Conservation (phyloP, 1,140 invertebrate species). For the Habropoda laboriosa region DNA sequence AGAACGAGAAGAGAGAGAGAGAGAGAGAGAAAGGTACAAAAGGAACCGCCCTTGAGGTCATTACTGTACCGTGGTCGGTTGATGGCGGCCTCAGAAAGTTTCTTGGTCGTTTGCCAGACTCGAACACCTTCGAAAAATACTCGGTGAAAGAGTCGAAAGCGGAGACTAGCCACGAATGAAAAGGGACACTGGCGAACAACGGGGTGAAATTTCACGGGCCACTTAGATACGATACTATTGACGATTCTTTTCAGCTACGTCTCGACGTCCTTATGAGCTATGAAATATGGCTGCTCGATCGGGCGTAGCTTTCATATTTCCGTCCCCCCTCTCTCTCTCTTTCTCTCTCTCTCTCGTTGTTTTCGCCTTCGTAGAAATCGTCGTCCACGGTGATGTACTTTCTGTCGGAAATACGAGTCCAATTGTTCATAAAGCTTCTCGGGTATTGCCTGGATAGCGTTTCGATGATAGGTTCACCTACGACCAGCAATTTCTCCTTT, state of each 20-base stretch:
- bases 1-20: not conserved
- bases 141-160: constrained; percentile 4
- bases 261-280: constrained; percentile 30
- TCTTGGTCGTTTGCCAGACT: constrained; percentile 28
- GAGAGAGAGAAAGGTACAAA: not conserved
- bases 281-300: constrained; percentile 51
- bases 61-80: constrained; percentile 30
- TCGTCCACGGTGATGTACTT: constrained; percentile 47
- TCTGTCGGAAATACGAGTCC: constrained; percentile 49
- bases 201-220: constrained; percentile 19
- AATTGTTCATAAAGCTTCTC: constrained; percentile 54
- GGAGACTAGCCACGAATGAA: not conserved
- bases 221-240: constrained; percentile 30
- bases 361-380: constrained; percentile 45
- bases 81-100: constrained; percentile 23
- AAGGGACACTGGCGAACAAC: not conserved
- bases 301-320: constrained; percentile 49
- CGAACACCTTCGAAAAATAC: constrained; percentile 12
- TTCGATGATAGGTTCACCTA: constrained; percentile 39
- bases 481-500: constrained; percentile 22
- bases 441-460: constrained; percentile 35
- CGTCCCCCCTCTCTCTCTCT: not conserved
- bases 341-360: constrained; percentile 34
- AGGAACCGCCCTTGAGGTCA: constrained; percentile 16
- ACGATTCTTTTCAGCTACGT: constrained; percentile 26